These are phyloP conservation scores for Melopsittacus undulatus DNA, from an alignment of 2,797 vertebrate genomes.

Conservation along the genomic window DNA sequence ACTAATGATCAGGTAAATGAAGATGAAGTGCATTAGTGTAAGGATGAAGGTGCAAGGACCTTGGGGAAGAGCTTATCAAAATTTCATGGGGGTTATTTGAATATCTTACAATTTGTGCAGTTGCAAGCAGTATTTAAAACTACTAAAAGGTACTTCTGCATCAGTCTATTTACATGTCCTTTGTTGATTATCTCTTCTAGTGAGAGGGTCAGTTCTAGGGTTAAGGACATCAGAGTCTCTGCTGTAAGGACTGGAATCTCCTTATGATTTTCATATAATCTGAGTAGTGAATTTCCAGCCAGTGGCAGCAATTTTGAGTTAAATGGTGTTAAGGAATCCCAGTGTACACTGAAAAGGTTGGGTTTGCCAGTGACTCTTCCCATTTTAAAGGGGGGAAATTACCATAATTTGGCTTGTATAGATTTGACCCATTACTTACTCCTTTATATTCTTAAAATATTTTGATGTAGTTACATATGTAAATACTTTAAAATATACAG, in stretches of 20 bases:
- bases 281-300: not conserved
- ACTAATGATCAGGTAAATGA: slow-evolving; percentile 84
- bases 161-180: slow-evolving; percentile 50
- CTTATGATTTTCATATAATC: not conserved
- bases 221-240: not conserved
- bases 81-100: slow-evolving; percentile 75
- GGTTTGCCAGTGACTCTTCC: not conserved
- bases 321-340: not conserved
- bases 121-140: slow-evolving; percentile 45
- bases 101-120: slow-evolving; percentile 52
- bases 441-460: not conserved
- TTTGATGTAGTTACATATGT: not conserved
- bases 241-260: not conserved
- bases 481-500: not conserved
- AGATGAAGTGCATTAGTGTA: slow-evolving; percentile 76
- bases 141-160: slow-evolving; percentile 29
- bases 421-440: not conserved
- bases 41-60: slow-evolving; percentile 69
- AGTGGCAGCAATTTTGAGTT: not conserved
- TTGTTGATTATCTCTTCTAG: not conserved
- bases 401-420: not conserved
- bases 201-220: not conserved
- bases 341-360: not conserved
- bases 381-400: not conserved
- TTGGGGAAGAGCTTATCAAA: slow-evolving; percentile 73